phyloP scores from a whole-genome alignment of 2,113 vertebrate genomes.

The Mesocricetus auratus region DNA sequence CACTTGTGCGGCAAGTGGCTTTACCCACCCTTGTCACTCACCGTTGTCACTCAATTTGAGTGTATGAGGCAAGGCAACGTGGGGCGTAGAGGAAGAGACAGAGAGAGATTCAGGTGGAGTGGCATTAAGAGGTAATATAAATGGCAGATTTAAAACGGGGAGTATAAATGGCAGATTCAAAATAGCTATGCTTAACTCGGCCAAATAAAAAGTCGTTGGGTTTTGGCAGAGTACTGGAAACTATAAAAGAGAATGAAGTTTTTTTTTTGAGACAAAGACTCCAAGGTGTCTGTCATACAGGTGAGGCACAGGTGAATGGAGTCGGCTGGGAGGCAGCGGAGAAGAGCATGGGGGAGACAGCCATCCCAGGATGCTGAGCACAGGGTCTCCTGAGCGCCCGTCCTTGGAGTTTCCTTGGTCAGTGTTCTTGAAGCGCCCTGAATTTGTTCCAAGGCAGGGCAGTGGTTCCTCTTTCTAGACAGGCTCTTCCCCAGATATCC shows the following conservation, averaged over 20 bases:
- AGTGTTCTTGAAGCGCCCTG: neutral
- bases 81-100: neutral
- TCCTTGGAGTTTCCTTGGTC: neutral
- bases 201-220: neutral
- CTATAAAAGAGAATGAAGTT: neutral
- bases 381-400: neutral
- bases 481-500: neutral
- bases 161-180: neutral
- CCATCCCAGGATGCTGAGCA: neutral
- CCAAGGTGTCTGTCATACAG: neutral
- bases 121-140: neutral
- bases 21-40: neutral
- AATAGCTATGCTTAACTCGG: neutral
- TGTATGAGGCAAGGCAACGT: neutral
- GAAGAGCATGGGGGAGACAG: neutral
- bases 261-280: neutral
- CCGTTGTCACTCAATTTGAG: neutral
- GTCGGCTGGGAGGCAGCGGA: no score
- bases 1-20: neutral
- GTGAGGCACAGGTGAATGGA: neutral
- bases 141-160: no score
- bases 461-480: neutral
- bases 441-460: neutral
- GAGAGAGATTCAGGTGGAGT: neutral
- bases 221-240: slow-evolving; percentile 23